Conservation (phyloP, 1,140 invertebrate genomes). For the Watersipora subatra region DNA sequence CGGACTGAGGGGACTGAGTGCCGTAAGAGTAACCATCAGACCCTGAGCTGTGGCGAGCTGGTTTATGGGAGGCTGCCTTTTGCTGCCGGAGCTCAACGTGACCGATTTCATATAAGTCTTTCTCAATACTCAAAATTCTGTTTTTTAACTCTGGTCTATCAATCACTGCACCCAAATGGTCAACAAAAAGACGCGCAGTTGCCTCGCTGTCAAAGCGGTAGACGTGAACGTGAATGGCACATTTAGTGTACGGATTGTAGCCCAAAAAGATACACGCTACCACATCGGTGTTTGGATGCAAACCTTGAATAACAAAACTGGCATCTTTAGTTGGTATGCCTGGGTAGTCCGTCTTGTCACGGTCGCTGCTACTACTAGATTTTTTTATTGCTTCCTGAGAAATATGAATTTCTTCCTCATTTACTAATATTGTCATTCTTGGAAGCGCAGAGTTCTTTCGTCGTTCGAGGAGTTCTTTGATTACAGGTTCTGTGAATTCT, state of each 20-base stretch:
- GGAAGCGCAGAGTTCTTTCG: constrained; percentile 56
- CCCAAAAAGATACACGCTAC: constrained; percentile 68
- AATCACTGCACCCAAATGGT: constrained; percentile 66
- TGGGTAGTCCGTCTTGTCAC: constrained; percentile 29
- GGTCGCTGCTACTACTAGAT: constrained; percentile 20
- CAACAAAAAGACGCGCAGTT: constrained; percentile 69
- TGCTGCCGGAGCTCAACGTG: constrained; percentile 1
- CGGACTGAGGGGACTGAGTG: neutral
- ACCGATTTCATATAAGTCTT: neutral
- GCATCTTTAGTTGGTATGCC: constrained; percentile 27
- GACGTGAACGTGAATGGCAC: constrained; percentile 78
- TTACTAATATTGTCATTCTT: constrained; percentile 55
- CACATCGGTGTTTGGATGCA: constrained; percentile 45
- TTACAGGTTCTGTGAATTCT: constrained; percentile 64
- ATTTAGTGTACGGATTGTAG: constrained; percentile 62
- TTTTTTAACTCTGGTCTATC: constrained; percentile 55
- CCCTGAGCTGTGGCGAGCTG: neutral
- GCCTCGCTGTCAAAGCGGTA: constrained; percentile 85
- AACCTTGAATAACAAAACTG: constrained; percentile 22
- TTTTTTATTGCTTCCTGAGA: constrained; percentile 52
- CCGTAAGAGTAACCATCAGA: neutral
- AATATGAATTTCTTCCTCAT: constrained; percentile 82
- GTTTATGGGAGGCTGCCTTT: neutral
- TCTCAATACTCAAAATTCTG: neutral
- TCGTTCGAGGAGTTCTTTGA: constrained; percentile 61